Conservation (phyloP, 2,113 vertebrate species). For the Salvelinus fontinalis region DNA sequence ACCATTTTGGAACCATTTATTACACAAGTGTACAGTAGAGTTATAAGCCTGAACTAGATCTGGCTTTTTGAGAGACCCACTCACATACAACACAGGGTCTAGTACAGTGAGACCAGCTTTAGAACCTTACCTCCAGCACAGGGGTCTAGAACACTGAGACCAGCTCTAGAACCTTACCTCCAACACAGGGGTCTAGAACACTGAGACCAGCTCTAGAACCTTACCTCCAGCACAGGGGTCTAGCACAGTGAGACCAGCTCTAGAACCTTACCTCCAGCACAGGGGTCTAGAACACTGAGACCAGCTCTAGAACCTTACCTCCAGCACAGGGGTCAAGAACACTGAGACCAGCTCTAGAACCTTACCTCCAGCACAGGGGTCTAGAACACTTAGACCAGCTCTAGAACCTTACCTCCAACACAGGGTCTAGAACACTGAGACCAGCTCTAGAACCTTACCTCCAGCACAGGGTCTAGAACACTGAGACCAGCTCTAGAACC, state of each 20-base stretch:
- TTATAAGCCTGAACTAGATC: too few relatives aligned
- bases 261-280: slow-evolving; percentile 84
- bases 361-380: slow-evolving; percentile 87
- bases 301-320: slow-evolving; percentile 90
- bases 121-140: too few relatives aligned
- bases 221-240: slow-evolving; percentile 87
- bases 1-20: too few relatives aligned
- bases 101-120: slow-evolving; percentile 96
- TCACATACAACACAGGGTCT: slow-evolving; percentile 43
- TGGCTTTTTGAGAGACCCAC: too few relatives aligned
- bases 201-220: slow-evolving; percentile 84
- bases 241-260: neutral
- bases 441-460: slow-evolving; percentile 99
- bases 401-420: slow-evolving; percentile 81
- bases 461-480: slow-evolving; percentile 69
- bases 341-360: slow-evolving; percentile 86
- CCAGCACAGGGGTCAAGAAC: slow-evolving; percentile 62
- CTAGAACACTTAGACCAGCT: neutral
- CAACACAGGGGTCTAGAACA: slow-evolving; percentile 65
- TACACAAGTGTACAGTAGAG: too few relatives aligned
- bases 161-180: slow-evolving; percentile 86
- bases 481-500: slow-evolving; percentile 84
- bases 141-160: slow-evolving; percentile 81
- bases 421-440: slow-evolving; percentile 92
- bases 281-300: slow-evolving; percentile 92